Evolutionary conservation across 2,888 invertebrate genomes (phyloP).

Genomic region (Eupithecia inturbata): DNA sequence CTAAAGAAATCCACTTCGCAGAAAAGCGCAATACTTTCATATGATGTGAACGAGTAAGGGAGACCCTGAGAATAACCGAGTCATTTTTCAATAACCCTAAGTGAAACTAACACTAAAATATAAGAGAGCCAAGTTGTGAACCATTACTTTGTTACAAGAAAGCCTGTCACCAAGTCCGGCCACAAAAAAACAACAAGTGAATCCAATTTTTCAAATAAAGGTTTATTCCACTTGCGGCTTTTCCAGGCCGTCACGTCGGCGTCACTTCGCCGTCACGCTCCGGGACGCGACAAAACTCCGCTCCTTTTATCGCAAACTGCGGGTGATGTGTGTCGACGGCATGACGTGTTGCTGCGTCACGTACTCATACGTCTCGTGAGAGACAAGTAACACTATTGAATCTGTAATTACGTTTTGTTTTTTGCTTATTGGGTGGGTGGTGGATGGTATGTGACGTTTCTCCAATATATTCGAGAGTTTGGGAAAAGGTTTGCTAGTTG

Average conservation of each 20-base stretch:
- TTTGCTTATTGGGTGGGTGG: neutral
- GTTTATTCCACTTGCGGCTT: conserved; percentile 41
- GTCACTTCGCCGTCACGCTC: conserved; percentile 23
- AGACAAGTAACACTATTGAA: conserved; percentile 31
- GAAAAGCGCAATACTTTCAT: neutral
- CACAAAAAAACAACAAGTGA: conserved; percentile 32
- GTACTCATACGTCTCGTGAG: conserved; percentile 10
- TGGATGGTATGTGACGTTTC: neutral
- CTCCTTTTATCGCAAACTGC: conserved; percentile 48
- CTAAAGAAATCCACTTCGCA: neutral
- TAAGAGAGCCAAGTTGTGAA: neutral
- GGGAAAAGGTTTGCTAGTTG: neutral
- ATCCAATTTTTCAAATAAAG: conserved; percentile 42
- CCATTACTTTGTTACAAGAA: conserved; percentile 5
- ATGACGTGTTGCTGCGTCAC: conserved; percentile 23
- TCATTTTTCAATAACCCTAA: conserved; percentile 6
- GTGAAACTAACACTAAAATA: neutral
- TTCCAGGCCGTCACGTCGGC: conserved; percentile 33
- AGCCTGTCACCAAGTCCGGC: conserved; percentile 25
- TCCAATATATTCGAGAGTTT: neutral
- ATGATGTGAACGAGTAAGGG: neutral
- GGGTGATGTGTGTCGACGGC: conserved; percentile 44
- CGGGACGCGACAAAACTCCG: conserved; percentile 39
- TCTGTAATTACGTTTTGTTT: conserved; percentile 37
- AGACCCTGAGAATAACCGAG: neutral